A percentile compares a stretch with the other conserved stretches of the same genome.
These are phyloP conservation scores for Coreoperca whiteheadi DNA, from an alignment of 2,113 vertebrate genomes.

Conservation along the genomic window DNA sequence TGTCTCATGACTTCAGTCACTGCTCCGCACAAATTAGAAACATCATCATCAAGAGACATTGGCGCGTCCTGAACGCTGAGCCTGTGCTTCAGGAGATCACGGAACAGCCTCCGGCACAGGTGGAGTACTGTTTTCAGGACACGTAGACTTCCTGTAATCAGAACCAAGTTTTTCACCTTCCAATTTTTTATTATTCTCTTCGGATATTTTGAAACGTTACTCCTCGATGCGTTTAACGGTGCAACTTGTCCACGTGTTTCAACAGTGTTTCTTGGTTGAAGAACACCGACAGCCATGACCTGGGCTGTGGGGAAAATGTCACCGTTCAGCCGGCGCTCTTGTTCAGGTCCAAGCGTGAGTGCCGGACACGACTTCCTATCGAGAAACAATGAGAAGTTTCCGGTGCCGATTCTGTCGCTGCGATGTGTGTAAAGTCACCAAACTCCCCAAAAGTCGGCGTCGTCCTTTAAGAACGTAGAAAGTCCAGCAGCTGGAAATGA, in stretches of 20 bases:
- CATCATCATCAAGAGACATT: too few relatives aligned
- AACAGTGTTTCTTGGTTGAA: neutral
- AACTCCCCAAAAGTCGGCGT: neutral
- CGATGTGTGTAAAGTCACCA: neutral
- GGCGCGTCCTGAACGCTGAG: too few relatives aligned
- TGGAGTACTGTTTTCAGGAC: neutral
- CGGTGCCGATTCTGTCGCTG: neutral
- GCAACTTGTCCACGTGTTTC: neutral
- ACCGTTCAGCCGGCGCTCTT: too few relatives aligned
- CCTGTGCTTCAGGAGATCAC: too few relatives aligned
- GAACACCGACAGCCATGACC: neutral
- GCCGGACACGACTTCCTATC: too few relatives aligned
- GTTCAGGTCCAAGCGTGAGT: too few relatives aligned
- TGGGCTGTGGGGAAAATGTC: neutral
- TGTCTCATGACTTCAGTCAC: too few relatives aligned
- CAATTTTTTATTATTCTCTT: too few relatives aligned
- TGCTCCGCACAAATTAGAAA: too few relatives aligned
- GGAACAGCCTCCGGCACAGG: too few relatives aligned
- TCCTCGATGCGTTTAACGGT: neutral
- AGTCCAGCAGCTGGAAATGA: constrained; percentile 14
- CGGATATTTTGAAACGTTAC: too few relatives aligned
- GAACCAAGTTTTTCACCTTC: too few relatives aligned
- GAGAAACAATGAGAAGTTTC: neutral
- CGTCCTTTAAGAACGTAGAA: neutral
- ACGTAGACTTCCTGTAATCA: neutral